Evolutionary conservation across 2,888 invertebrate species (phyloP).

Genomic region (Uloborus plumipes): DNA sequence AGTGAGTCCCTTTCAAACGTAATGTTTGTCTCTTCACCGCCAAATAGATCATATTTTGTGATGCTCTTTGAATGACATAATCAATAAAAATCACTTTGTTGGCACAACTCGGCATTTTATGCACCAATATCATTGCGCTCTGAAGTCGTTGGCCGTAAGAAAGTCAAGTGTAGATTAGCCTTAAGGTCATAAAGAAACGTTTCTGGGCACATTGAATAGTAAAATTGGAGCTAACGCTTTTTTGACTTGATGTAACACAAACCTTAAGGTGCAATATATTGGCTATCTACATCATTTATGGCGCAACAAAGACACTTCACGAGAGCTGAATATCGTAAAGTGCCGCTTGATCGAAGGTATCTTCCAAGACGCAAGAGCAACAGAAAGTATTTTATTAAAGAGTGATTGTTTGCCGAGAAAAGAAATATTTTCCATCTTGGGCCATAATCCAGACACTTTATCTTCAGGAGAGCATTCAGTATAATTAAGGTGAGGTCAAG

Average conservation of each 20-base stretch:
- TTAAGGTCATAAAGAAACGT: constrained; percentile 18
- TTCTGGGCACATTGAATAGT: constrained; percentile 47
- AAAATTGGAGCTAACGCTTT: constrained; percentile 41
- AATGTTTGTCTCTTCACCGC: no score
- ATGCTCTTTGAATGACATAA: not conserved
- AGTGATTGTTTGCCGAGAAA: constrained; percentile 29
- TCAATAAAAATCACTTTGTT: constrained; percentile 40
- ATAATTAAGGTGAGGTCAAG: no score
- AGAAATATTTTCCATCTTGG: no score
- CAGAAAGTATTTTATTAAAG: constrained; percentile 30
- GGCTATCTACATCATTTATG: constrained; percentile 55
- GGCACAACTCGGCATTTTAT: constrained; percentile 21
- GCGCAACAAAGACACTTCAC: constrained; percentile 51
- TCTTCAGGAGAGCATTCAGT: no score
- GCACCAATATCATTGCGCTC: constrained; percentile 2
- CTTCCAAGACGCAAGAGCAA: constrained; percentile 6
- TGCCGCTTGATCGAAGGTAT: constrained; percentile 34
- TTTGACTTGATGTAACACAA: constrained; percentile 18
- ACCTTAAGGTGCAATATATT: constrained; percentile 38
- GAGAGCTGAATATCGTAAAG: constrained; percentile 48
- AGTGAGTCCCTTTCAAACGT: no score
- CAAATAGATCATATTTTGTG: not conserved
- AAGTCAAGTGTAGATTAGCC: constrained; percentile 44
- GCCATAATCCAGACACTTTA: no score
- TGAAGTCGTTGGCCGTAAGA: constrained; percentile 19